phyloP scores from a whole-genome alignment of 2,797 vertebrate genomes.

The Betta splendens region DNA sequence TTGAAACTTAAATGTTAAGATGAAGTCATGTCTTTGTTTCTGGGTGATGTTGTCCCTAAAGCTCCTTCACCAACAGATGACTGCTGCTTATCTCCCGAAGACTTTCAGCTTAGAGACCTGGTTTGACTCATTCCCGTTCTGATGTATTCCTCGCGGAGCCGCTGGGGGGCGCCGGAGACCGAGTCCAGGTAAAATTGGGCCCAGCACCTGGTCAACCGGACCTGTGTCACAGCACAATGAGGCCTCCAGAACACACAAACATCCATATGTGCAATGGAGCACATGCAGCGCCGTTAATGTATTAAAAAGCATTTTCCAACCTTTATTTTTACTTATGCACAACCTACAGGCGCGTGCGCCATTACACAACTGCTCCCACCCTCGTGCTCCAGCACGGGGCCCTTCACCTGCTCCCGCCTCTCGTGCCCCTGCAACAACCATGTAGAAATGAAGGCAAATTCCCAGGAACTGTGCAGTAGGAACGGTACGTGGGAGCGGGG shows the following conservation, averaged over 20 bases:
- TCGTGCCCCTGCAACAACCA: neutral
- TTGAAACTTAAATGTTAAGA: too few species aligned
- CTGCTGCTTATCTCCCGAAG: too few species aligned
- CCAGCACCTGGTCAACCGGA: too few species aligned
- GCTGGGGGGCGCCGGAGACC: slow-evolving; percentile 31
- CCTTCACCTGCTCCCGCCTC: slow-evolving; percentile 32
- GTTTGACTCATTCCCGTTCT: neutral
- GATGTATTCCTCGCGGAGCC: slow-evolving; percentile 6
- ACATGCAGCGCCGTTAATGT: neutral
- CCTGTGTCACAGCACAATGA: too few species aligned
- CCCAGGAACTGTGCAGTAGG: neutral
- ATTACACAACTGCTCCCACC: slow-evolving; percentile 25
- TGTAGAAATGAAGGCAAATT: too few species aligned
- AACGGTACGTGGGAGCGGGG: neutral
- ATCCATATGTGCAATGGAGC: neutral
- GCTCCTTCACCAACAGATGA: too few species aligned
- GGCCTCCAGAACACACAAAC: neutral
- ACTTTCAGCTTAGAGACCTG: too few species aligned
- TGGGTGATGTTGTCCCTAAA: too few species aligned
- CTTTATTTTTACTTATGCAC: slow-evolving; percentile 4
- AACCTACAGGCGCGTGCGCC: slow-evolving; percentile 1
- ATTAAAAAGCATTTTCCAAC: neutral
- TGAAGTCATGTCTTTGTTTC: too few species aligned
- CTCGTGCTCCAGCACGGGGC: slow-evolving; percentile 25
- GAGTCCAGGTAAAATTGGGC: too few species aligned